Base-by-base conservation (phyloP, 2,113 vertebrate species). In the Lagopus leucura region DNA sequence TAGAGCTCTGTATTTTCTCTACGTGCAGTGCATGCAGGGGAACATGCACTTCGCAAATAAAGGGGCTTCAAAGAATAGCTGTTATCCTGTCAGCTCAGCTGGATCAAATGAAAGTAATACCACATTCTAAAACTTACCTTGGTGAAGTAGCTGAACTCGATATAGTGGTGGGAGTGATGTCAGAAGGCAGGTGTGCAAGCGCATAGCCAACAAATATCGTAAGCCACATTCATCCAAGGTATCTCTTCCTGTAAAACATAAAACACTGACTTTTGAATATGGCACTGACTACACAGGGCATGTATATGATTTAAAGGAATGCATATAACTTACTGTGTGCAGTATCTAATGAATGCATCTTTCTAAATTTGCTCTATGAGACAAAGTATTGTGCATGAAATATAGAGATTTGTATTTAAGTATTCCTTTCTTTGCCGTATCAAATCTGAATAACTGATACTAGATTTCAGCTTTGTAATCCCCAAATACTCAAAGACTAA, bases 151-250 rank as follows among this genome's bases (percentile, higher is more conserved):
- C 97, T 99, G 99, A 77, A 98, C 98, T 25, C 99, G 98, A 96
- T 99, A 99, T 21, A 99, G 97, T 11, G 99, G 99, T 19, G 99
- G 99, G 90, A 99, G 97, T 5, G 99, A 99, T 45, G 99, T 99
- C 93, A 99, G 97, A 94, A 99, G 98, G 96, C 99, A 99, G 17
- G 98, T 99, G 83, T 99, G 99, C 86, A 99, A 97, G 69, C 99
- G 98, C 99, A 99, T 99, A n/a, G 99, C 99, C 96, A 99, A 79
- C 83, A 99, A 91, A 91, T 99, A 99, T 57, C 99, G 97, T 77
- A 99, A 97, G 30, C 99, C 99, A 96, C 99, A 99, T 77, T 99
- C 99, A 85, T 99, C 99, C 57, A 99, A 96, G 22, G 99, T 99
- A 38, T 99, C 99, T 38, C 98, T 98, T 94, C 99, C 99, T 99